Evolutionary conservation across 1,140 invertebrate species (phyloP).

Genomic region (Heliconius hewitsoni): DNA sequence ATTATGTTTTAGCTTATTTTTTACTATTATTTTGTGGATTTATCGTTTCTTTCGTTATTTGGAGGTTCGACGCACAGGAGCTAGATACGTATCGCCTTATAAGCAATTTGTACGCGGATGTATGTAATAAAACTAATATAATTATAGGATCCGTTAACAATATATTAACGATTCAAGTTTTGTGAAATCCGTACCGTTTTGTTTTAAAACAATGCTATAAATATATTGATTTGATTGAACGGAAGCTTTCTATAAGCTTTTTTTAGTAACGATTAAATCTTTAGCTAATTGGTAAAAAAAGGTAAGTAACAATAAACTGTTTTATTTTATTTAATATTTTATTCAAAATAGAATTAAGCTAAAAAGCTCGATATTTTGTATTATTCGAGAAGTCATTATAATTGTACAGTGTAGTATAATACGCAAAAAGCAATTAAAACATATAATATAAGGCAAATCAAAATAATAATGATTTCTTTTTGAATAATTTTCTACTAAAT

Average conservation of each 20-base stretch:
- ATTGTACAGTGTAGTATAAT: no score
- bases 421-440: no score
- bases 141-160: slow-evolving; percentile 55
- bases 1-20: slow-evolving; percentile 78
- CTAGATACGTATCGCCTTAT: slow-evolving; percentile 52
- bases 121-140: slow-evolving; percentile 52
- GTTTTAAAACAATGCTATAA: background rate
- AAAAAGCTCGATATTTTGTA: no score
- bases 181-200: background rate
- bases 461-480: background rate
- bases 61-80: slow-evolving; percentile 47
- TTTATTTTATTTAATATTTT: no score
- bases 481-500: background rate
- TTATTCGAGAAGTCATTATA: no score
- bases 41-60: slow-evolving; percentile 62
- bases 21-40: slow-evolving; percentile 78
- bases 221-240: slow-evolving; percentile 3
- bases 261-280: background rate
- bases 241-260: background rate
- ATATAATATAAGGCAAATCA: no score
- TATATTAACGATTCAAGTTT: slow-evolving; percentile 10
- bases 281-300: no score
- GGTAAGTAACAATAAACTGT: no score
- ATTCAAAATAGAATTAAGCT: no score
- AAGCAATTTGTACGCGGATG: slow-evolving; percentile 71